Percentiles rank a stretch among this genome's conserved stretches.
Conservation (phyloP, 64 coral and sea anemone species). For the Dendronephthya gigantea region DNA sequence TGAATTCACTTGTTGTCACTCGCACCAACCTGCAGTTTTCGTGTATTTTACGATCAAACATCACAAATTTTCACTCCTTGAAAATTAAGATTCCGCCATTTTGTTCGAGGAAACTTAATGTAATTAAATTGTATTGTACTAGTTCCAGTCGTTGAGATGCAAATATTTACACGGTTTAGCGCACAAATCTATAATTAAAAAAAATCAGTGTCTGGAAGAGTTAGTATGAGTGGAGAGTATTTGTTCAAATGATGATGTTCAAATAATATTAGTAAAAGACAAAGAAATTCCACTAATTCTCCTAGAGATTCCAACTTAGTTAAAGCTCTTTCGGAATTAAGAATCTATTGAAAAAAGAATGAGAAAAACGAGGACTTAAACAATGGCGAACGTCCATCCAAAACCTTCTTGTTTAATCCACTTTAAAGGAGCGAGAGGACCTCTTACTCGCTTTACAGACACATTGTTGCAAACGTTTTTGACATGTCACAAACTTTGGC, state of each 20-base stretch:
- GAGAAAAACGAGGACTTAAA: too few species aligned
- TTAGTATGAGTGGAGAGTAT: too few species aligned
- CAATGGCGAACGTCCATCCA: too few species aligned
- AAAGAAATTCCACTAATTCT: too few species aligned
- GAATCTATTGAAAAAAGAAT: too few species aligned
- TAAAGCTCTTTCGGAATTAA: too few species aligned
- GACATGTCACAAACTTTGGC: neutral
- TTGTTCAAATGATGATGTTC: too few species aligned
- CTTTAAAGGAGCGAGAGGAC: neutral
- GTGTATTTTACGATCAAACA: neutral
- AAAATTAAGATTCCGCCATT: neutral
- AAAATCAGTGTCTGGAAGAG: too few species aligned
- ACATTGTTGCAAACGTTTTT: neutral
- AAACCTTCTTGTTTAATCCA: neutral
- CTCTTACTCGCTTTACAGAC: neutral
- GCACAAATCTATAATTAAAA: too few species aligned
- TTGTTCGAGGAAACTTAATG: neutral
- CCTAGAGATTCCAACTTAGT: too few species aligned
- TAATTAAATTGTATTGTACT: neutral
- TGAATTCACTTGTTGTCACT: slow-evolving; percentile 7
- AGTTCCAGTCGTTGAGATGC: neutral
- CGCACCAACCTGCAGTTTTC: neutral
- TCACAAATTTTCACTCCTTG: neutral
- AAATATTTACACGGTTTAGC: too few species aligned
- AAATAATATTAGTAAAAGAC: too few species aligned